A percentile compares a stretch with the other conserved stretches of the same genome.
Evolutionary conservation across 2,888 invertebrate species (phyloP).

Genomic region (Hemithea aestivaria): DNA sequence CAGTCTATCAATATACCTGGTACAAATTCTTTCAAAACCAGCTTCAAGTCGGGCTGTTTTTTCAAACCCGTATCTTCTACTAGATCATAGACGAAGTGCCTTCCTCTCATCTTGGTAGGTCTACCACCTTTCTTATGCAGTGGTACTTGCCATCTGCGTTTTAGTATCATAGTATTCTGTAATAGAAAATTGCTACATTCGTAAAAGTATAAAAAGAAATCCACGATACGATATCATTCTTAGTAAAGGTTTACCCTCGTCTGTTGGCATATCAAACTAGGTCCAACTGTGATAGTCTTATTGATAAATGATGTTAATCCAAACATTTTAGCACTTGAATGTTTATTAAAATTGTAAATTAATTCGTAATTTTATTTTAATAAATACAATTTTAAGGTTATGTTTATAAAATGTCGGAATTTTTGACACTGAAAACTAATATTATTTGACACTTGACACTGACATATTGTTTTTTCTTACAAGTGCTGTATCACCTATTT

Average conservation of each 20-base stretch:
- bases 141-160: conserved; percentile 78
- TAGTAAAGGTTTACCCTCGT: conserved; percentile 49
- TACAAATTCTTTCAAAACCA: conserved; percentile 85
- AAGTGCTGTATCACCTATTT: too few relatives aligned
- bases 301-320: conserved; percentile 38
- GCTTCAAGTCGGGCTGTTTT: conserved; percentile 78
- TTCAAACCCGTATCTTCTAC: conserved; percentile 80
- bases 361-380: too few relatives aligned
- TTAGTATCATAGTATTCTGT: conserved; percentile 87
- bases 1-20: conserved; percentile 70
- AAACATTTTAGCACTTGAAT: conserved; percentile 38
- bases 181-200: conserved; percentile 28
- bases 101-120: conserved; percentile 73
- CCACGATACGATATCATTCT: too few relatives aligned
- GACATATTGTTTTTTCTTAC: too few relatives aligned
- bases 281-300: conserved; percentile 31
- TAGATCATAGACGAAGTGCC: conserved; percentile 86
- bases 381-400: too few relatives aligned
- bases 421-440: too few relatives aligned
- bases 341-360: too few relatives aligned
- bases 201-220: too few relatives aligned
- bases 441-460: too few relatives aligned
- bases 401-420: too few relatives aligned
- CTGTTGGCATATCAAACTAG: conserved; percentile 49
- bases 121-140: conserved; percentile 79